Conservation (phyloP, 2,797 vertebrate species). For the Sebastes glaucus region DNA sequence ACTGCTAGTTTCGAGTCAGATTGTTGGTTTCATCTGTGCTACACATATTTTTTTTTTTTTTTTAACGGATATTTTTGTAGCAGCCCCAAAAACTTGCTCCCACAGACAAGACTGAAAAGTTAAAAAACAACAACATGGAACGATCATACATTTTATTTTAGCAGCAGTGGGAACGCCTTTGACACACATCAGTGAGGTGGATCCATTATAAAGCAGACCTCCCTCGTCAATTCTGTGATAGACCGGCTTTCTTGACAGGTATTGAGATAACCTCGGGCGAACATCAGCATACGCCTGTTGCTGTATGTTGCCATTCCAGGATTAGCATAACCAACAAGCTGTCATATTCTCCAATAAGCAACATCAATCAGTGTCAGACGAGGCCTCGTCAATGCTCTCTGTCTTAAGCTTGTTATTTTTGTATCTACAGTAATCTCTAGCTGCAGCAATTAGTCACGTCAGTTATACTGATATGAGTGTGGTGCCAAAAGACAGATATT, state of each 20-base stretch:
- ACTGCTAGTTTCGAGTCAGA: slow-evolving; percentile 40
- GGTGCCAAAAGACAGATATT: neutral
- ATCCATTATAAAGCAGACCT: slow-evolving; percentile 49
- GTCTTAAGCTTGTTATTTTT: slow-evolving; percentile 26
- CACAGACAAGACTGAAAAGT: neutral
- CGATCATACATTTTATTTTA: neutral
- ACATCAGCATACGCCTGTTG: slow-evolving; percentile 52
- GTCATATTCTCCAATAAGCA: slow-evolving; percentile 54
- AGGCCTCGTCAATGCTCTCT: neutral
- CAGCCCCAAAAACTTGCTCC: slow-evolving; percentile 21
- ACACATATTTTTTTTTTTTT: slow-evolving; percentile 11
- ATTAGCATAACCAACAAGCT: slow-evolving; percentile 60
- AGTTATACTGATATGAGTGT: slow-evolving; percentile 10
- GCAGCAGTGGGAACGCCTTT: neutral
- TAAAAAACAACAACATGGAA: neutral
- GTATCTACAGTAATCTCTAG: neutral
- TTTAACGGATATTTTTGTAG: slow-evolving; percentile 38
- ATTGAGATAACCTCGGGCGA: slow-evolving; percentile 67
- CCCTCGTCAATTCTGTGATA: slow-evolving; percentile 36
- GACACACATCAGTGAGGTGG: slow-evolving; percentile 17
- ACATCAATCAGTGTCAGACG: slow-evolving; percentile 53
- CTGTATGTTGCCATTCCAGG: slow-evolving; percentile 22
- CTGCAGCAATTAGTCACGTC: slow-evolving; percentile 45
- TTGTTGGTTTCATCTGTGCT: slow-evolving; percentile 52
- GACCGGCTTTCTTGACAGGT: slow-evolving; percentile 53